phyloP scores from a whole-genome alignment of 2,888 invertebrate genomes.

The Pachliopta kotzebuea region DNA sequence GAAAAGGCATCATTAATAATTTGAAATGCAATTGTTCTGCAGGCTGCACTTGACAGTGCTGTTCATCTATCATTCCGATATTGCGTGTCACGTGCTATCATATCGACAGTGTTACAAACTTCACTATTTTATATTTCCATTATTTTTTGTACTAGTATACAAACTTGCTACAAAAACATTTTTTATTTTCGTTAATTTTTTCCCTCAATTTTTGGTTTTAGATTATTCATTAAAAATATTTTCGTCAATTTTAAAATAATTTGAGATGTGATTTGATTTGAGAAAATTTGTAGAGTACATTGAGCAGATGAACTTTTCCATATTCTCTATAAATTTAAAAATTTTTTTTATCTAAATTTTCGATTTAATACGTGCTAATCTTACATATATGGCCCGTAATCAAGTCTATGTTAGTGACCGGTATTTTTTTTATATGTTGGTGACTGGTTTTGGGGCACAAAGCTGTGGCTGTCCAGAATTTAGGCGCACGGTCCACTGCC shows the following conservation, averaged over 20 bases:
- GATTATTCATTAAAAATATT: background rate
- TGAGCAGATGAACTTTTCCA: no score
- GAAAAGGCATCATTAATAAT: constrained; percentile 38
- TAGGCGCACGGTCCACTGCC: constrained; percentile 29
- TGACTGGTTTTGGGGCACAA: constrained; percentile 22
- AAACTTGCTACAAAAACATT: background rate
- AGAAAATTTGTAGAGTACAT: no score
- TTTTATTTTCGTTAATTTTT: background rate
- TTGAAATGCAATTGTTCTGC: constrained; percentile 42
- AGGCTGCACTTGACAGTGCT: constrained; percentile 42
- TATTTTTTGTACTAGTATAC: background rate
- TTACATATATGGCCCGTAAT: background rate
- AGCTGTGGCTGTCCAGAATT: constrained; percentile 28
- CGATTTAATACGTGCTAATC: background rate
- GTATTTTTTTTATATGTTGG: constrained; percentile 12
- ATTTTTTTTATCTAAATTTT: no score
- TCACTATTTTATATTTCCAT: constrained; percentile 8
- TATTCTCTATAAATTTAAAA: no score
- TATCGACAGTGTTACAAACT: constrained; percentile 14
- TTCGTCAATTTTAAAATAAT: no score
- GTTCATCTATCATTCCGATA: constrained; percentile 65
- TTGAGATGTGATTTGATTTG: no score
- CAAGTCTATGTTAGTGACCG: constrained; percentile 13
- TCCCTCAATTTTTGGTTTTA: background rate
- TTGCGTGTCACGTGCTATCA: constrained; percentile 42